Conservation (phyloP, 2,888 invertebrate species). For the Ypsolopha sequella region DNA sequence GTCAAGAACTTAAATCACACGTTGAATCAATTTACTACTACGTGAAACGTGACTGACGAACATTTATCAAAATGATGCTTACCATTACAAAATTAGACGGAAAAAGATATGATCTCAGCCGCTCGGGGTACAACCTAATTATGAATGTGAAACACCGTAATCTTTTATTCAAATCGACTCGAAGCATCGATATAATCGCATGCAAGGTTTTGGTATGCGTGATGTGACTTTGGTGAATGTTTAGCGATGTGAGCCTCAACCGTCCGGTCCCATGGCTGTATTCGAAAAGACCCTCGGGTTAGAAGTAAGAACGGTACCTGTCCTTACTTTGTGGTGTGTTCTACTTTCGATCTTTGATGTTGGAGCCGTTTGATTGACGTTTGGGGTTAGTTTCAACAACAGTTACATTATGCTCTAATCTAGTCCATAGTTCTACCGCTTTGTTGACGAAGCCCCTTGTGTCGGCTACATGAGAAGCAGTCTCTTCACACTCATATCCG, state of each 20-base stretch:
- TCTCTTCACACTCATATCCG: conserved; percentile 13
- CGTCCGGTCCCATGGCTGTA: neutral
- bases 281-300: neutral
- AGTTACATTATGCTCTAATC: too few relatives aligned
- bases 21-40: conserved; percentile 22
- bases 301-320: too few relatives aligned
- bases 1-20: conserved; percentile 21
- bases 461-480: conserved; percentile 1
- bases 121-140: too few relatives aligned
- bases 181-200: neutral
- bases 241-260: neutral
- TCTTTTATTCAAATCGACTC: conserved; percentile 10
- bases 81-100: conserved; percentile 5
- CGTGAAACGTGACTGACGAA: conserved; percentile 16
- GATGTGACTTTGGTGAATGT: neutral
- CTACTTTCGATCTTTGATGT: neutral
- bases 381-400: neutral
- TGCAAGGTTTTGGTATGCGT: neutral
- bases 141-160: conserved; percentile 4
- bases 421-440: too few relatives aligned
- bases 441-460: too few relatives aligned
- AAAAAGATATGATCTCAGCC: too few relatives aligned
- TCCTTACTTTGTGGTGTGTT: neutral
- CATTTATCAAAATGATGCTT: conserved; percentile 4
- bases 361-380: neutral